A percentile compares a stretch with the other conserved stretches of the same genome.
Evolutionary conservation across 2,888 invertebrate genomes (phyloP).

Genomic region (Agapetus fuscipes): DNA sequence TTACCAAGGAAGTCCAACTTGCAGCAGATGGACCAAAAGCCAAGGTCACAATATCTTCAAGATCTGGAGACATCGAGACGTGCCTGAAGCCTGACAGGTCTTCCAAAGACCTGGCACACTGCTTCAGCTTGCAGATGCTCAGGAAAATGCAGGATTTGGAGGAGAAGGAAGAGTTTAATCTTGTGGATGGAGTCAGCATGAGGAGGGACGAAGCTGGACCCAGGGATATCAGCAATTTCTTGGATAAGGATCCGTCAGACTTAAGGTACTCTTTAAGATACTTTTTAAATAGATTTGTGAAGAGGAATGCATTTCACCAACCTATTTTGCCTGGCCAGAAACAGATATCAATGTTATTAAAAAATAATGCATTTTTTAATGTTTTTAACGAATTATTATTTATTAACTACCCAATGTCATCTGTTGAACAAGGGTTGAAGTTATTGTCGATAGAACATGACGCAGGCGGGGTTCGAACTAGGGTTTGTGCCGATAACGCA

Average conservation of each 20-base stretch:
- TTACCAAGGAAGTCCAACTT: conserved; percentile 18
- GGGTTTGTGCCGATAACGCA: no score
- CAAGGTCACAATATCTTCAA: conserved; percentile 12
- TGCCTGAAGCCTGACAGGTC: conserved; percentile 35
- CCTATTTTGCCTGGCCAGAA: no score
- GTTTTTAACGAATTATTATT: no score
- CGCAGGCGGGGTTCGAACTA: no score
- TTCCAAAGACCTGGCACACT: conserved; percentile 46
- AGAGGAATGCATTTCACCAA: no score
- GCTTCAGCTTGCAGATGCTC: conserved; percentile 61
- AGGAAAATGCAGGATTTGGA: conserved; percentile 56
- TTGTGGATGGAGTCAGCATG: conserved; percentile 54
- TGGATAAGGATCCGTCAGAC: conserved; percentile 66
- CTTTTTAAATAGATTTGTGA: no score
- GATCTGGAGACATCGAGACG: conserved; percentile 25
- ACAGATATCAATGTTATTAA: no score
- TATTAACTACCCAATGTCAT: no score
- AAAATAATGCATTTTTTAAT: no score
- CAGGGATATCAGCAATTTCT: conserved; percentile 54
- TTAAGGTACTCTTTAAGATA: conserved; percentile 58
- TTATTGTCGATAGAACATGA: no score
- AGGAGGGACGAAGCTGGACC: conserved; percentile 55
- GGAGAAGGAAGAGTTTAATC: conserved; percentile 54
- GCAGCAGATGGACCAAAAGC: conserved; percentile 11
- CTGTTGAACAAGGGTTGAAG: no score